A percentile compares a stretch with the other conserved stretches of the same genome.
Evolutionary conservation across 53 echinoderm and acorn worm genomes (phyloP).

Genomic region (Actinopyga echinites): DNA sequence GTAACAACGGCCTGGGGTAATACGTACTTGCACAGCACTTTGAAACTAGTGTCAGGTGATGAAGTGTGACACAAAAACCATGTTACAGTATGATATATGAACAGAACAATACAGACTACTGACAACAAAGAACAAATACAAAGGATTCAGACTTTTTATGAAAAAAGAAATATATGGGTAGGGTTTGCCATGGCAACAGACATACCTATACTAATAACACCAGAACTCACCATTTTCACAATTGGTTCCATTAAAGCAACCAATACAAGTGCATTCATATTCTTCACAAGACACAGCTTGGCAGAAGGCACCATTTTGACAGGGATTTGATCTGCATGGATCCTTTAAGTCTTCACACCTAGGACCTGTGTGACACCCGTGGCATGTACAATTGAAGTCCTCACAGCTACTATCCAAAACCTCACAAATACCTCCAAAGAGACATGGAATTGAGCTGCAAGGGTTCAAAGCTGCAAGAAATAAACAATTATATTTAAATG

Average conservation of each 20-base stretch:
- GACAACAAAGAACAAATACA: no score
- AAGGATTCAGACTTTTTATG: no score
- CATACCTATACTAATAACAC: no score
- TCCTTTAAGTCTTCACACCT: conserved; percentile 52
- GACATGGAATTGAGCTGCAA: conserved; percentile 71
- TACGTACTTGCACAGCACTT: no score
- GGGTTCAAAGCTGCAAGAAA: conserved; percentile 68
- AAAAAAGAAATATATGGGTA: no score
- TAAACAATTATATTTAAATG: background rate
- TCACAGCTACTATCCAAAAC: conserved; percentile 43
- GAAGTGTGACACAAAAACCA: no score
- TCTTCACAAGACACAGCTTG: conserved; percentile 54
- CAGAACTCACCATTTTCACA: conserved; percentile 75
- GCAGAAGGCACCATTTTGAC: conserved; percentile 81
- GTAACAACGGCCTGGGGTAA: no score
- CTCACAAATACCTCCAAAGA: conserved; percentile 69
- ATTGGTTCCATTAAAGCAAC: conserved; percentile 75
- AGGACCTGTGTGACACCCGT: conserved; percentile 76
- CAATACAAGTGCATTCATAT: conserved; percentile 72
- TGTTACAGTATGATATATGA: no score
- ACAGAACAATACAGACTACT: no score
- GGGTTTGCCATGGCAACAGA: no score
- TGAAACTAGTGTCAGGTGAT: no score
- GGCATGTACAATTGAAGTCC: conserved; percentile 66
- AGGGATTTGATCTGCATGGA: conserved; percentile 71